A percentile compares a stretch with the other conserved stretches of the same genome.
These are phyloP conservation scores for Hipposideros armiger DNA, from an alignment of 2,113 vertebrate genomes.

Conservation along the genomic window DNA sequence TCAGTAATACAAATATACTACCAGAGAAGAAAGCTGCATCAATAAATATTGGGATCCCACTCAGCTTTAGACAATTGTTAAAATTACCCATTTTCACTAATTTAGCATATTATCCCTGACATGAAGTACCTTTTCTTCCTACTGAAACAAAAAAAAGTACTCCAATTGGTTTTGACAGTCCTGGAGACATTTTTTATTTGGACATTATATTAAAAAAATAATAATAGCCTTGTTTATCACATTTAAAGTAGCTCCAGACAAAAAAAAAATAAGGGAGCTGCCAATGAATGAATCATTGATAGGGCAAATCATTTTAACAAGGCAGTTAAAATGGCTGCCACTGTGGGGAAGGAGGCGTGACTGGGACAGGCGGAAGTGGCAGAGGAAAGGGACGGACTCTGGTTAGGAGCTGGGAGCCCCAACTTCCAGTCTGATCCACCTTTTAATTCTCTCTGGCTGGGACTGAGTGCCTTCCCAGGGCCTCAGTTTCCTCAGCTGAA, in stretches of 20 bases:
- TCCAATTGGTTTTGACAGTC: neutral
- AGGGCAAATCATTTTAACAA: no score
- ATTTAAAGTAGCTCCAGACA: constrained; percentile 49
- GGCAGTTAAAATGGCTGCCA: no score
- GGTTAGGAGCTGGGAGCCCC: neutral
- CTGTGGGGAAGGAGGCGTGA: no score
- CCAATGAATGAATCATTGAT: neutral
- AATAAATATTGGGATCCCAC: neutral
- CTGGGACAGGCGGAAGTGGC: no score
- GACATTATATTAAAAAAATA: neutral
- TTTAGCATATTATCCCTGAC: neutral
- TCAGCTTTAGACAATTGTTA: neutral
- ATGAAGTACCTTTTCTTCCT: neutral
- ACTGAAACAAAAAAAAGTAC: neutral
- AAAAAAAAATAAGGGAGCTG: neutral
- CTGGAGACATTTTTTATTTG: neutral
- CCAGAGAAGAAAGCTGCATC: neutral
- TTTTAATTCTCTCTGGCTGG: neutral
- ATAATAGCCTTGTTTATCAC: constrained; percentile 59
- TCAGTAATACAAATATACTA: neutral
- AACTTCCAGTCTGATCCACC: neutral
- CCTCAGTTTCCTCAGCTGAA: neutral
- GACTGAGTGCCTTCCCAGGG: neutral
- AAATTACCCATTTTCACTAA: constrained; percentile 9
- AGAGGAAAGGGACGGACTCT: fast-evolving